A percentile compares a stretch with the other conserved stretches of the same genome.
phyloP scores from a whole-genome alignment of 1,140 invertebrate genomes.

The Propsilocerus akamusi region DNA sequence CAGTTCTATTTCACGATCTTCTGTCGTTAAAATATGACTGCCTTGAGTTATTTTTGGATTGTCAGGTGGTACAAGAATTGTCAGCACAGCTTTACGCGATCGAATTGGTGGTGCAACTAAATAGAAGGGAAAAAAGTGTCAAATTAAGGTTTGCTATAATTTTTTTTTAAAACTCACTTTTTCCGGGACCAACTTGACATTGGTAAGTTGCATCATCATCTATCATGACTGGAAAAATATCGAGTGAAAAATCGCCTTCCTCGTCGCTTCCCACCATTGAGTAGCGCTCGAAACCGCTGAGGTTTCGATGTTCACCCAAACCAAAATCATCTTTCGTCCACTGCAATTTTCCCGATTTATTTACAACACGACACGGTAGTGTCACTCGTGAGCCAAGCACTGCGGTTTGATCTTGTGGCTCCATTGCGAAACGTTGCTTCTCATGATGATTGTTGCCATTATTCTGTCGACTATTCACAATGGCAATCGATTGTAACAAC shows the following conservation, averaged over 20 bases:
- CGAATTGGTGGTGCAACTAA: slow-evolving; percentile 31
- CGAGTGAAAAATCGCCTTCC: slow-evolving; percentile 56
- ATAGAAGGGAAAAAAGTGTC: neutral
- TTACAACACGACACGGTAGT: slow-evolving; percentile 49
- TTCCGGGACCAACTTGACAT: slow-evolving; percentile 52
- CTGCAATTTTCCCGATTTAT: slow-evolving; percentile 57
- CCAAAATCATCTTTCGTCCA: slow-evolving; percentile 77
- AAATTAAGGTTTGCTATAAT: neutral
- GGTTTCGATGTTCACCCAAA: slow-evolving; percentile 51
- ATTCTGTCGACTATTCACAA: neutral
- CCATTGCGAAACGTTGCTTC: slow-evolving; percentile 56
- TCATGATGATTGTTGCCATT: neutral
- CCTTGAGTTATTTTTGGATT: slow-evolving; percentile 53
- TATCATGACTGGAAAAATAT: slow-evolving; percentile 50
- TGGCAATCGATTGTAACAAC: neutral
- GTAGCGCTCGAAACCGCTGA: slow-evolving; percentile 60
- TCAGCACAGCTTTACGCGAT: slow-evolving; percentile 45
- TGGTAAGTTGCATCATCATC: slow-evolving; percentile 61
- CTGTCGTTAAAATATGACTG: slow-evolving; percentile 43
- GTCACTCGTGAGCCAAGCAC: slow-evolving; percentile 48
- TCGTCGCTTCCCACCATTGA: slow-evolving; percentile 64
- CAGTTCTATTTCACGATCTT: slow-evolving; percentile 53
- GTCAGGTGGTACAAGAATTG: slow-evolving; percentile 55
- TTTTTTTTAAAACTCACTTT: slow-evolving; percentile 26
- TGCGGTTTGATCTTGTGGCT: slow-evolving; percentile 62